A percentile compares a stretch with the other conserved stretches of the same genome.
phyloP scores from a whole-genome alignment of 92 coral and sea anemone species.

The Parazoanthus atlanticus region DNA sequence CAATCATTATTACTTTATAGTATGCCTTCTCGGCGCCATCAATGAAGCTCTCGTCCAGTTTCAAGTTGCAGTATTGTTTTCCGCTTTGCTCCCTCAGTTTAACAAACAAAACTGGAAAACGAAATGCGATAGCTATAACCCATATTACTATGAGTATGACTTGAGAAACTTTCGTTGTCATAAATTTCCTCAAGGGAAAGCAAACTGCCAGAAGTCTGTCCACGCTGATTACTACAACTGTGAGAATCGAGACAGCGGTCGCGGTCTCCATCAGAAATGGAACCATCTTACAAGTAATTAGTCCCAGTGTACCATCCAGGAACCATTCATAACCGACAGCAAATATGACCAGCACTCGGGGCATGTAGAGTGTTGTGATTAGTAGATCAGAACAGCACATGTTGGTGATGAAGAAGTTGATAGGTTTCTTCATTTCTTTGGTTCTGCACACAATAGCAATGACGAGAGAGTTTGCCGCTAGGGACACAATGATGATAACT shows the following conservation, averaged over 20 bases:
- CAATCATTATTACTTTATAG: conserved; percentile 49
- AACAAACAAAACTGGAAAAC: conserved; percentile 53
- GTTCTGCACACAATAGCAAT: not conserved
- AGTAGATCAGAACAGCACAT: conserved; percentile 41
- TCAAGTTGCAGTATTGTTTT: conserved; percentile 44
- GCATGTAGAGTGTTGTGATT: conserved; percentile 30
- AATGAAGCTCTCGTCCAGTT: conserved; percentile 40
- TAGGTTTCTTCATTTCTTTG: not conserved
- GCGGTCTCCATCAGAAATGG: conserved; percentile 32
- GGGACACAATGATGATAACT: conserved; percentile 18
- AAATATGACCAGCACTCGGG: conserved; percentile 14
- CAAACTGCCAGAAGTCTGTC: conserved; percentile 33
- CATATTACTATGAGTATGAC: conserved; percentile 42
- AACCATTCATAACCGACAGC: conserved; percentile 27
- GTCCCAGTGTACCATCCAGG: conserved; percentile 4
- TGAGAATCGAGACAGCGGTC: conserved; percentile 22
- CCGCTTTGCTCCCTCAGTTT: conserved; percentile 21
- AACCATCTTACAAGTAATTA: conserved; percentile 26
- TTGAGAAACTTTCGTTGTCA: not conserved
- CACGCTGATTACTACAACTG: conserved; percentile 25
- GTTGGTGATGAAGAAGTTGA: conserved; percentile 26
- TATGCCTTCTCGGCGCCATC: conserved; percentile 57
- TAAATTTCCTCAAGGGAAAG: conserved; percentile 2
- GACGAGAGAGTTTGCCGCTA: conserved; percentile 6
- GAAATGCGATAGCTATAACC: conserved; percentile 48